phyloP scores from a whole-genome alignment of 2,113 vertebrate genomes.

The Aythya baeri region DNA sequence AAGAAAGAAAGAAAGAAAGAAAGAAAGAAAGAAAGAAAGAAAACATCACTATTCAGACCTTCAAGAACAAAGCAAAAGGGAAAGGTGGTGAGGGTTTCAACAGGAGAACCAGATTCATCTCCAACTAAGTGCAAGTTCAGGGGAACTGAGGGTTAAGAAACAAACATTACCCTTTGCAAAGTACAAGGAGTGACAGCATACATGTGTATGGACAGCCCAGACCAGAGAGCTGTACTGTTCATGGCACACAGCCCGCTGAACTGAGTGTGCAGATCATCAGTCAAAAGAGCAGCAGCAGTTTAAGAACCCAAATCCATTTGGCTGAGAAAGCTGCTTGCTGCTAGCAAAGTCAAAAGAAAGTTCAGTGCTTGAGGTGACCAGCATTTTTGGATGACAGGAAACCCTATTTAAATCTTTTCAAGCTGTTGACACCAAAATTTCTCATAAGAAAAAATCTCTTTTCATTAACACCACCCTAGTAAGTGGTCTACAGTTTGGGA shows the following conservation, averaged over 20 bases:
- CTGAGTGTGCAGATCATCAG: background rate
- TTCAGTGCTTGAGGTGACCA: background rate
- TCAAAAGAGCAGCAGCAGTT: slow-evolving; percentile 2
- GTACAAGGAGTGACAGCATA: background rate
- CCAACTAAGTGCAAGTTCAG: background rate
- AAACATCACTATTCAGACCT: background rate
- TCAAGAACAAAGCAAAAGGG: background rate
- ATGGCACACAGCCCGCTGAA: background rate
- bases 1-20: background rate
- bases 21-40: background rate
- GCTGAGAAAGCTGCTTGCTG: slow-evolving; percentile 19
- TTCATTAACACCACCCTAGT: background rate
- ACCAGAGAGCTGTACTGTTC: background rate
- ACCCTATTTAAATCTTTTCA: background rate
- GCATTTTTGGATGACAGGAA: background rate
- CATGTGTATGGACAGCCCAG: background rate
- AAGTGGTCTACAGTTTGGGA: background rate
- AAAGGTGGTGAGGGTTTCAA: background rate
- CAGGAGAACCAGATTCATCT: background rate
- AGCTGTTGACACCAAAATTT: background rate
- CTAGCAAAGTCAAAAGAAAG: background rate
- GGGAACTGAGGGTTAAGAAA: background rate
- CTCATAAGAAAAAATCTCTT: background rate
- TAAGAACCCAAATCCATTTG: slow-evolving; percentile 17
- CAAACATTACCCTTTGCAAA: background rate